Evolutionary conservation across 2,797 vertebrate genomes (phyloP), one percentile per base, ranked within the genome.

Genomic region (Eutrigla gurnardus): DNA sequence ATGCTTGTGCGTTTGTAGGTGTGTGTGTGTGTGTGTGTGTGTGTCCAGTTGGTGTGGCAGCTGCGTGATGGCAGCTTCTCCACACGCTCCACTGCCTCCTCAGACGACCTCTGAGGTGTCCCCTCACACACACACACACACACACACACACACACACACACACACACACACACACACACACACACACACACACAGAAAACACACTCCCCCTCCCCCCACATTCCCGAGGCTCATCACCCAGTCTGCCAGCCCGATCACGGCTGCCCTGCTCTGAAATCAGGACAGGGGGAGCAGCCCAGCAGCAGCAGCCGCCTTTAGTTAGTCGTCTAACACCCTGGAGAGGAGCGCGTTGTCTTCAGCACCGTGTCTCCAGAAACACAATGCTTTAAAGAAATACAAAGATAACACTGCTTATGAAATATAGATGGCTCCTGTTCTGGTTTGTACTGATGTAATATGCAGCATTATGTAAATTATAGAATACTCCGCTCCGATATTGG

Each of bases 391-490:
- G 73, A 54, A 71, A 78, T 32, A 83, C 70, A 84, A 80, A 78
- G 70, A 82, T 78, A 81, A 80, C 60, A 37, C 75, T 85, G 64
- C 81, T 89, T 82, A 84, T 92, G 50, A 91, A 93, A 91, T 74
- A 89, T 89, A 86, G 84, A 91, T 87, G 88, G 47, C 73, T 73
- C 77, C 78, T 87, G 84, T 86, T 92, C 81, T 86, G 76, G 77
- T 91, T 88, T 91, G 86, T 91, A 72, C 87, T 83, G 82, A 86
- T 91, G 85, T 88, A 90, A 90, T 88, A 90, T 92, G 88, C 86
- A 92, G 71, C 74, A 75, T 87, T 88, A 87, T 88, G 78, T 90
- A 87, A 88, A 92, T 91, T 86, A 91, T 89, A 57, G 65, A 92
- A 69, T 62, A 86, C 59, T 77, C 32, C 0, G 5, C 79, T 71